Conservation (phyloP, 2,888 invertebrate genomes). For the Halictus ligatus region DNA sequence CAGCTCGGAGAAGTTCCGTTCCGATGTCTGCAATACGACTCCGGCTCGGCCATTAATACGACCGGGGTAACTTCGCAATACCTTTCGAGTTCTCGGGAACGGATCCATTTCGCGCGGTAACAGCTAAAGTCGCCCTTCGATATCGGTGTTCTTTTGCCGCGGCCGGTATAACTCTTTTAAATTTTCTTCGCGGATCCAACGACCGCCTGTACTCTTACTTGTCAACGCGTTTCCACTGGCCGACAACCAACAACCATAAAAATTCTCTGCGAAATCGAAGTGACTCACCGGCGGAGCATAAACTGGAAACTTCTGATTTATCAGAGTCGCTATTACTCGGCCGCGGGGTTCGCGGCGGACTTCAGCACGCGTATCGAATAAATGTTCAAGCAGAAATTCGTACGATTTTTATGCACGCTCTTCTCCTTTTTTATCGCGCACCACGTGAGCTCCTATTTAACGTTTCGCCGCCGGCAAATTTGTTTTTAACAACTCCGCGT, state of each 20-base stretch:
- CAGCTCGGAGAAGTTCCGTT: constrained; percentile 34
- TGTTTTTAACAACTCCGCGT: not conserved
- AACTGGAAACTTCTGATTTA: not conserved
- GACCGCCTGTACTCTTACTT: constrained; percentile 21
- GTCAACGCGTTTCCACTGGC: not conserved
- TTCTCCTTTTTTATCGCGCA: too few relatives aligned
- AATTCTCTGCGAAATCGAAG: not conserved
- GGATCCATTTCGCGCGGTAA: constrained; percentile 47
- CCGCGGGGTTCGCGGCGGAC: not conserved
- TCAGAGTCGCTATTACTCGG: not conserved
- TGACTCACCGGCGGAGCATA: not conserved
- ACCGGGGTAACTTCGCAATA: constrained; percentile 41
- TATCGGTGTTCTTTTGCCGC: constrained; percentile 26
- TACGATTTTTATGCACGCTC: not conserved
- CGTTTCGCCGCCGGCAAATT: not conserved
- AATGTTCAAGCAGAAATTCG: not conserved
- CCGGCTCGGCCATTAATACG: constrained; percentile 39
- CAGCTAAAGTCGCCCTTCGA: constrained; percentile 26
- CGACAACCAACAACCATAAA: not conserved
- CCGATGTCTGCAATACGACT: constrained; percentile 20
- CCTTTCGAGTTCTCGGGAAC: constrained; percentile 18
- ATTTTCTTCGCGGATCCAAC: constrained; percentile 34
- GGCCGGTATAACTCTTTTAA: constrained; percentile 38
- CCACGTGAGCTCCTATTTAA: not conserved
- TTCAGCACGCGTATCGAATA: not conserved